A percentile compares a stretch with the other conserved stretches of the same genome.
phyloP scores from a whole-genome alignment of 2,113 vertebrate species.

The Suncus etruscus region DNA sequence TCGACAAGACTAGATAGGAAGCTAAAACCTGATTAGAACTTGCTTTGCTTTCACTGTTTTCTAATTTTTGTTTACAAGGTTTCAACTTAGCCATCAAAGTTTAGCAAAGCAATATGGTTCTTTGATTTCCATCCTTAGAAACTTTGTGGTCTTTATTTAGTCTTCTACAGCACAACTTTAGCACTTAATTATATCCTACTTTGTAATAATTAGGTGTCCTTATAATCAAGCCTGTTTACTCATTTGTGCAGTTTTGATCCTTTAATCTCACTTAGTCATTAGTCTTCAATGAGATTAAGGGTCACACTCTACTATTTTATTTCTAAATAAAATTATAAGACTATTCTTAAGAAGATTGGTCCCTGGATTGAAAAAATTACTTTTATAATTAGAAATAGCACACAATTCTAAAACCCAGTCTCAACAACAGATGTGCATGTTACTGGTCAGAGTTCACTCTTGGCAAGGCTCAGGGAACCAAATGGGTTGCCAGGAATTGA shows the following conservation, averaged over 20 bases:
- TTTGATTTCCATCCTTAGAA: slow-evolving; percentile 70
- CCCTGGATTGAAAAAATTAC: not conserved
- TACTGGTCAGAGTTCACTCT: not conserved
- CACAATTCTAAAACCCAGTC: not conserved
- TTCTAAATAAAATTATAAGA: slow-evolving; percentile 61
- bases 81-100: slow-evolving; percentile 35
- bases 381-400: slow-evolving; percentile 19
- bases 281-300: slow-evolving; percentile 75
- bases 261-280: slow-evolving; percentile 79
- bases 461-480: no score
- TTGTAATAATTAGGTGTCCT: slow-evolving; percentile 79
- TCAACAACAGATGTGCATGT: not conserved
- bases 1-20: slow-evolving; percentile 5
- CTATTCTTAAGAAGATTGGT: slow-evolving; percentile 51
- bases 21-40: slow-evolving; percentile 26
- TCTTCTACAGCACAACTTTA: slow-evolving; percentile 64
- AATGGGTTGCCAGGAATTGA: not conserved
- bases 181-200: slow-evolving; percentile 79
- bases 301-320: slow-evolving; percentile 74
- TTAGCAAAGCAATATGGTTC: slow-evolving; percentile 56
- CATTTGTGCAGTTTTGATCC: slow-evolving; percentile 70
- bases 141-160: slow-evolving; percentile 58
- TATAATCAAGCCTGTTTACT: slow-evolving; percentile 80
- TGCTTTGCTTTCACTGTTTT: slow-evolving; percentile 55
- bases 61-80: slow-evolving; percentile 28